Evolutionary conservation across 1,140 invertebrate genomes (phyloP).

Genomic region (Drosophila tropicalis): DNA sequence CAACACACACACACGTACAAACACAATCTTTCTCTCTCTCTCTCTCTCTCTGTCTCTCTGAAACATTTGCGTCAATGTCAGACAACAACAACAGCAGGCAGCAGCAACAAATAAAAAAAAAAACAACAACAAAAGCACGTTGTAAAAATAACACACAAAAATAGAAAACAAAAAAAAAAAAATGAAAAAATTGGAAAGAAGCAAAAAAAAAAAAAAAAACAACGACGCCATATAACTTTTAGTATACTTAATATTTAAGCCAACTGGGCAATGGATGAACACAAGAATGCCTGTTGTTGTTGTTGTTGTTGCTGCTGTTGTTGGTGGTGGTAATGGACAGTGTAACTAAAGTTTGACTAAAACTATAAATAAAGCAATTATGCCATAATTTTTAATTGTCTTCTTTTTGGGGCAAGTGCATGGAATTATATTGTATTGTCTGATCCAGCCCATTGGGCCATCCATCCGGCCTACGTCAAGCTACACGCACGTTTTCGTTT

Average conservation of each 20-base stretch:
- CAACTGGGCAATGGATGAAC: constrained; percentile 68
- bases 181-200: background rate
- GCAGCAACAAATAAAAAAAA: constrained; percentile 25
- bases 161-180: constrained; percentile 20
- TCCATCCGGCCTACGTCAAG: constrained; percentile 5
- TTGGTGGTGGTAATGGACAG: background rate
- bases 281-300: background rate
- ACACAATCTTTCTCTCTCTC: background rate
- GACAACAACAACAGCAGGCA: constrained; percentile 38
- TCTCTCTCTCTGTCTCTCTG: constrained; percentile 9
- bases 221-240: constrained; percentile 28
- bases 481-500: constrained; percentile 17
- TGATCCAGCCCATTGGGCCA: background rate
- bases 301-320: background rate
- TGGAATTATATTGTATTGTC: background rate
- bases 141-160: constrained; percentile 74
- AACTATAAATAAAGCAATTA: constrained; percentile 49
- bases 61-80: constrained; percentile 73
- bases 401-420: constrained; percentile 31
- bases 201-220: too few relatives aligned
- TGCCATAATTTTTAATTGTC: constrained; percentile 38
- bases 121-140: constrained; percentile 50
- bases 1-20: constrained; percentile 10
- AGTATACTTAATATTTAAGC: constrained; percentile 56
- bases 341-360: background rate